Evolutionary conservation across 2,113 vertebrate species (phyloP).

Genomic region (Dicaeum eximium): DNA sequence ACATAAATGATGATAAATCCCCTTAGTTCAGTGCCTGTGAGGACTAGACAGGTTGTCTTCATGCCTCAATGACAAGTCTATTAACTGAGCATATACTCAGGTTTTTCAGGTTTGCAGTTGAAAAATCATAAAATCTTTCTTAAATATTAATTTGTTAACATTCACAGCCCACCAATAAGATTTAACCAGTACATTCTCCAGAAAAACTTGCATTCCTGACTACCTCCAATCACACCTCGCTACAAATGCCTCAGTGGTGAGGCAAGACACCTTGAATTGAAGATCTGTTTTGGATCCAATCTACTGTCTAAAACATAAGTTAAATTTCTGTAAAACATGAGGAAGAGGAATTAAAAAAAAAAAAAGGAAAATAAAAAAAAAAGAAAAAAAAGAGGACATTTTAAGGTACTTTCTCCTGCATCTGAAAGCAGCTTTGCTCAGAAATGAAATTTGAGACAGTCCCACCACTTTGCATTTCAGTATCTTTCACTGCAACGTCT

Average conservation of each 20-base stretch:
- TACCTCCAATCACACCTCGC: background rate
- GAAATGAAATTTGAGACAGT: background rate
- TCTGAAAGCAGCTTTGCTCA: background rate
- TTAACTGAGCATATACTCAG: background rate
- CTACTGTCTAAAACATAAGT: background rate
- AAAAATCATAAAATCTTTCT: background rate
- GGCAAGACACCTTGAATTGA: background rate
- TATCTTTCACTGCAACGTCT: background rate
- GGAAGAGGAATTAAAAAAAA: background rate
- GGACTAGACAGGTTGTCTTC: background rate
- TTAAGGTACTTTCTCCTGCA: background rate
- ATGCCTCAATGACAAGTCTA: background rate
- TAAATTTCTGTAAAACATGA: background rate
- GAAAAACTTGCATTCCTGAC: background rate
- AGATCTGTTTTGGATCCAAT: background rate
- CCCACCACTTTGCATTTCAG: background rate
- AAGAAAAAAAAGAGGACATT: too few species aligned
- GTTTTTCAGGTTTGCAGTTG: background rate
- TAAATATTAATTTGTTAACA: background rate
- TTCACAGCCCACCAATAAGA: background rate
- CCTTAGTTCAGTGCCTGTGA: background rate
- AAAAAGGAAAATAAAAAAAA: too few species aligned
- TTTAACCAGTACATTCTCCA: background rate
- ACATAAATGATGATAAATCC: background rate
- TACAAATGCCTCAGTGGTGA: background rate